phyloP scores from a whole-genome alignment of 2,797 vertebrate genomes.

The Borostomias antarcticus region DNA sequence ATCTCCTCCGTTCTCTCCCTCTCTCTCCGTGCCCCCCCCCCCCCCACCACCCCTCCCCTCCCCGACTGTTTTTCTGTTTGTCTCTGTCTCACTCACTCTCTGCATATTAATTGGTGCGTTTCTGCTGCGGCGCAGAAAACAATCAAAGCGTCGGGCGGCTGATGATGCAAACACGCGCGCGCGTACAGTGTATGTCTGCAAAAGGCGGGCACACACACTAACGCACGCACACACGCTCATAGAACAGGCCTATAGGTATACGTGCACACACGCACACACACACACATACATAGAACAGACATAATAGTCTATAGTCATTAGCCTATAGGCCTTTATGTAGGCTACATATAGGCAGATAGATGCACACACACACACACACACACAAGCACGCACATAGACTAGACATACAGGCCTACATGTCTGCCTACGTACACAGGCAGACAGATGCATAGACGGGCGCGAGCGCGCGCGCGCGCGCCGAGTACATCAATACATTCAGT shows the following conservation, averaged over 20 bases:
- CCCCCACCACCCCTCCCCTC: conserved; percentile 56
- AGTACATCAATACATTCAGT: conserved; percentile 1
- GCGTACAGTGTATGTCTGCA: too few relatives aligned
- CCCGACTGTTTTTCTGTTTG: conserved; percentile 70
- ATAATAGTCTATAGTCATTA: too few relatives aligned
- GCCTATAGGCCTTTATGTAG: too few relatives aligned
- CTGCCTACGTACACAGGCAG: not conserved
- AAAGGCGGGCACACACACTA: conserved; percentile 70
- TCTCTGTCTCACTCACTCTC: conserved; percentile 81
- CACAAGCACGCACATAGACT: not conserved
- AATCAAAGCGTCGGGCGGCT: conserved; percentile 84
- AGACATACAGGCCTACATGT: too few relatives aligned
- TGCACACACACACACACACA: conserved; percentile 30
- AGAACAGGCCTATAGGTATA: too few relatives aligned
- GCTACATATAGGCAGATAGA: too few relatives aligned
- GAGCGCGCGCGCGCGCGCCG: too few relatives aligned
- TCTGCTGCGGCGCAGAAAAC: conserved; percentile 83
- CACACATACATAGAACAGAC: conserved; percentile 11
- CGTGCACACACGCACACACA: conserved; percentile 20
- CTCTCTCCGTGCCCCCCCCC: conserved; percentile 51
- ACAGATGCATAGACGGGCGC: not conserved
- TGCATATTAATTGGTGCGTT: conserved; percentile 88
- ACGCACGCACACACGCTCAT: conserved; percentile 60
- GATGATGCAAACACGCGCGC: conserved; percentile 81
- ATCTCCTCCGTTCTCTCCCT: conserved; percentile 22